Evolutionary conservation across 2,113 vertebrate genomes (phyloP).

Genomic region (Notothenia rossii): DNA sequence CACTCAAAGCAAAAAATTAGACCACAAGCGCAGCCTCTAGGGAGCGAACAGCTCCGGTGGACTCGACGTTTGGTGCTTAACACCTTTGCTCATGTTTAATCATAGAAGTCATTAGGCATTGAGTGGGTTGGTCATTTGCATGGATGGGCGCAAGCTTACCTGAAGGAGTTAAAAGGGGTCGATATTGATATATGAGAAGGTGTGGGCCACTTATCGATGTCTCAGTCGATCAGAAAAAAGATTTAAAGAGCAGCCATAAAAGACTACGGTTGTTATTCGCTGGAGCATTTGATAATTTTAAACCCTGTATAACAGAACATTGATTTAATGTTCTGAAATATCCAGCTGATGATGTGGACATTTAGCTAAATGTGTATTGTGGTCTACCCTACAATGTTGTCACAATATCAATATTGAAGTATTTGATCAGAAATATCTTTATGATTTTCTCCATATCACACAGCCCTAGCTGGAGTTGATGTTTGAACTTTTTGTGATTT

Average conservation of each 20-base stretch:
- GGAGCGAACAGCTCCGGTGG: slow-evolving; percentile 13
- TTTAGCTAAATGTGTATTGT: too few species aligned
- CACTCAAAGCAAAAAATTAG: slow-evolving; percentile 46
- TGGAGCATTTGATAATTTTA: too few species aligned
- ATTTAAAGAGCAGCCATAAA: slow-evolving; percentile 18
- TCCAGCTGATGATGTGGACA: too few species aligned
- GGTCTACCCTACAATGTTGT: too few species aligned
- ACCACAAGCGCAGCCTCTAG: slow-evolving; percentile 24
- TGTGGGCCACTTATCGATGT: slow-evolving; percentile 22
- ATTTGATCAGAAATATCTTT: too few species aligned
- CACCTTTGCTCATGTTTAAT: slow-evolving; percentile 60
- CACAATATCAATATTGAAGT: too few species aligned
- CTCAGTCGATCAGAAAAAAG: slow-evolving; percentile 4
- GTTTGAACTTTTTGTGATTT: neutral
- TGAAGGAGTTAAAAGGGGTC: slow-evolving; percentile 46
- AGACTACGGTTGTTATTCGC: neutral
- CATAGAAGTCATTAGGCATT: slow-evolving; percentile 14
- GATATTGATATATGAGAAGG: slow-evolving; percentile 36
- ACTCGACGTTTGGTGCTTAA: slow-evolving; percentile 21
- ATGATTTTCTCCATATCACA: too few species aligned
- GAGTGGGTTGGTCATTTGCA: slow-evolving; percentile 43
- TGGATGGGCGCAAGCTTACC: slow-evolving; percentile 6
- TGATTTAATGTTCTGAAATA: too few species aligned
- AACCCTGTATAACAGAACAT: too few species aligned
- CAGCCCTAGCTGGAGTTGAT: neutral